These are phyloP conservation scores for Parazoanthus swiftii DNA, from an alignment of 92 coral and sea anemone genomes.

Conservation along the genomic window DNA sequence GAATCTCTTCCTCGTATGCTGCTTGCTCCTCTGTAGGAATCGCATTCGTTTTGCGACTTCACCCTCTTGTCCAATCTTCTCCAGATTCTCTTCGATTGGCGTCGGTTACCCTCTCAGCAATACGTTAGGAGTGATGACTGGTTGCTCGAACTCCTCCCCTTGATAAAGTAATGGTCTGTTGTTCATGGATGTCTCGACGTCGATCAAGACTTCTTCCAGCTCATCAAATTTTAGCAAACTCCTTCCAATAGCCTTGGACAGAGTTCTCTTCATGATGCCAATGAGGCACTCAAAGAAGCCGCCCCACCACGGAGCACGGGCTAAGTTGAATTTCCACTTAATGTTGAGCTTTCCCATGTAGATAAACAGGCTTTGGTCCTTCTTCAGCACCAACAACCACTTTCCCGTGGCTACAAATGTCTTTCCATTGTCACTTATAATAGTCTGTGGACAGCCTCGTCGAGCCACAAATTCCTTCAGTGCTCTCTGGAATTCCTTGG, in stretches of 20 bases:
- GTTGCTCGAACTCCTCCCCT: constrained; percentile 62
- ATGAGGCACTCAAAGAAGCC: constrained; percentile 53
- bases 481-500: constrained; percentile 50
- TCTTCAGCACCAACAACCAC: constrained; percentile 48
- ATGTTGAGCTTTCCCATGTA: constrained; percentile 25
- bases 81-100: constrained; percentile 43
- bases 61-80: constrained; percentile 40
- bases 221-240: constrained; percentile 32
- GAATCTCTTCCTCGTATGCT: neutral
- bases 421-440: constrained; percentile 61
- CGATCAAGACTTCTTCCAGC: constrained; percentile 55
- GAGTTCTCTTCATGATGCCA: constrained; percentile 44
- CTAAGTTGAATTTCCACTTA: constrained; percentile 52
- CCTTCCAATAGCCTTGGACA: constrained; percentile 41
- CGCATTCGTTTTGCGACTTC: constrained; percentile 45
- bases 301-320: constrained; percentile 66
- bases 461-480: constrained; percentile 59
- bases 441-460: constrained; percentile 41
- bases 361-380: constrained; percentile 35
- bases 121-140: constrained; percentile 66
- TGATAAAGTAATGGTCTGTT: constrained; percentile 67
- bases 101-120: constrained; percentile 49
- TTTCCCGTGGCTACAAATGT: constrained; percentile 55
- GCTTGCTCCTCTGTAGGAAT: neutral
- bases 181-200: constrained; percentile 58